phyloP scores from a whole-genome alignment of 2,113 vertebrate species.

The Limanda limanda region DNA sequence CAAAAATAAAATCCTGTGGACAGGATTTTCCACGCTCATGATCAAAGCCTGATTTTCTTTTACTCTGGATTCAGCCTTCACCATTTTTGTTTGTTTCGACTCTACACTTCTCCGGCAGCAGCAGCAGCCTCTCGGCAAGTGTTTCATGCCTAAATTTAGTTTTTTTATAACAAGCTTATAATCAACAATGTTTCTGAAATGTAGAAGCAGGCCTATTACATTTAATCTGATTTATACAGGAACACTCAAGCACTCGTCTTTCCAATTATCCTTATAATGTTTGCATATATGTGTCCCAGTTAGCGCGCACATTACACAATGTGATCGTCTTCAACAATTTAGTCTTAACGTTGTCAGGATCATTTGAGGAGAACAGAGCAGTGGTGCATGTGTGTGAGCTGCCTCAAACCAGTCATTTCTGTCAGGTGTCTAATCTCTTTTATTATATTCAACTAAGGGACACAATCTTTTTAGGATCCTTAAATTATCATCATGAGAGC shows the following conservation, averaged over 20 bases:
- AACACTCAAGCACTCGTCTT: conserved; percentile 9
- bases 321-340: neutral
- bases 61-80: conserved; percentile 81
- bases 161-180: conserved; percentile 66
- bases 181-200: conserved; percentile 51
- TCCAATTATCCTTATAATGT: conserved; percentile 38
- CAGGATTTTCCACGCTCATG: conserved; percentile 87
- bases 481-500: conserved; percentile 35
- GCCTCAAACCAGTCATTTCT: conserved; percentile 32
- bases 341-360: conserved; percentile 35
- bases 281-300: conserved; percentile 24
- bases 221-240: conserved; percentile 58
- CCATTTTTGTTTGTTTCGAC: conserved; percentile 85
- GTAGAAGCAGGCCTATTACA: conserved; percentile 33
- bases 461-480: conserved; percentile 1
- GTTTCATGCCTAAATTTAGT: conserved; percentile 57
- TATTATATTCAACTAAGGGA: conserved; percentile 43
- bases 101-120: conserved; percentile 57
- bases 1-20: conserved; percentile 88
- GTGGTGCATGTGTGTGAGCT: conserved; percentile 19
- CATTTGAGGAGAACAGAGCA: conserved; percentile 42
- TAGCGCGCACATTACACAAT: conserved; percentile 38
- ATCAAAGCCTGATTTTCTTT: conserved; percentile 88
- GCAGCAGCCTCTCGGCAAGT: conserved; percentile 52
- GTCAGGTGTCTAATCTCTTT: conserved; percentile 28